Evolutionary conservation across 2,888 invertebrate genomes (phyloP).

Genomic region (Parasteatoda lunata): DNA sequence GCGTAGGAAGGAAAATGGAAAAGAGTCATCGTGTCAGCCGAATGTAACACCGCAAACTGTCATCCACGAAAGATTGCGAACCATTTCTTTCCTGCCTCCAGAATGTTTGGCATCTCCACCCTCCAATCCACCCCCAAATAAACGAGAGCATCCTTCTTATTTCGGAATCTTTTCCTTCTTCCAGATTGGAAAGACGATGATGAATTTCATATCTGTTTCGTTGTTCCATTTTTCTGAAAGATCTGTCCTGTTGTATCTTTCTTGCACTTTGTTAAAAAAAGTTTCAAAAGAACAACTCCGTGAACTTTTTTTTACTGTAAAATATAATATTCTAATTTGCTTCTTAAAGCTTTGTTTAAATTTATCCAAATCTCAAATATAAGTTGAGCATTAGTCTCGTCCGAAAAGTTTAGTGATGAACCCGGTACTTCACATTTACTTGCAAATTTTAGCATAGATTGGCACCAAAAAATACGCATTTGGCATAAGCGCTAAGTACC

Average conservation of each 20-base stretch:
- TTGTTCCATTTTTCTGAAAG: slow-evolving; percentile 1
- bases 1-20: slow-evolving; percentile 12
- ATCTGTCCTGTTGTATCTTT: not conserved
- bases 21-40: slow-evolving; percentile 44
- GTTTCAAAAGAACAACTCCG: not conserved
- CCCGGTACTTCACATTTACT: no score
- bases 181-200: not conserved
- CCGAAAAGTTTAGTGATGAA: no score
- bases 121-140: slow-evolving; percentile 43
- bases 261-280: not conserved
- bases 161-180: slow-evolving; percentile 35
- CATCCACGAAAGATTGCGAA: slow-evolving; percentile 55
- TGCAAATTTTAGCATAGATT: no score
- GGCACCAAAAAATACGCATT: no score
- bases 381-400: no score
- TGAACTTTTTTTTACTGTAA: no score
- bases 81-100: slow-evolving; percentile 58
- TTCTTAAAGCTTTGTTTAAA: no score
- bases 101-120: slow-evolving; percentile 66
- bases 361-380: no score
- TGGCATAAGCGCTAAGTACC: no score
- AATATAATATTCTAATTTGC: no score
- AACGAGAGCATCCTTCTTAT: slow-evolving; percentile 60
- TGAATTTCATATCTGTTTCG: not conserved
- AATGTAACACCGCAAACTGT: slow-evolving; percentile 64